Percentiles rank a stretch among this genome's conserved stretches.
phyloP scores from a whole-genome alignment of 2,797 vertebrate genomes.

The Oophaga sylvatica region DNA sequence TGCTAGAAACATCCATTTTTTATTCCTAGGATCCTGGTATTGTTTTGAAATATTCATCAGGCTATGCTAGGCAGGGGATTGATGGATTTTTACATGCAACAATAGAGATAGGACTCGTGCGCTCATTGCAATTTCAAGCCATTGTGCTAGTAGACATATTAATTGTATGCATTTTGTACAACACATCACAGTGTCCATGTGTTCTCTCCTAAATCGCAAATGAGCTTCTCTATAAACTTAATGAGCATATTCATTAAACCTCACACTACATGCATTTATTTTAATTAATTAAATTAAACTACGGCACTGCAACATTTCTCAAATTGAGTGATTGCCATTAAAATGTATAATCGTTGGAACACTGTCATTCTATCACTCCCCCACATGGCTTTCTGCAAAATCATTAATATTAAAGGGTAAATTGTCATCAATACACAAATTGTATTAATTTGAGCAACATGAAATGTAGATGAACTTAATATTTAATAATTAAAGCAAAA shows the following conservation, averaged over 20 bases:
- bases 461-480: background rate
- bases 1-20: slow-evolving; percentile 53
- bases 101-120: slow-evolving; percentile 40
- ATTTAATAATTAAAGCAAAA: background rate
- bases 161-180: slow-evolving; percentile 55
- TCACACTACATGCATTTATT: slow-evolving; percentile 49
- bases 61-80: slow-evolving; percentile 46
- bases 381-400: slow-evolving; percentile 36
- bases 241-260: slow-evolving; percentile 51
- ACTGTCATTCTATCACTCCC: slow-evolving; percentile 28
- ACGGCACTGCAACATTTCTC: slow-evolving; percentile 31
- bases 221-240: slow-evolving; percentile 58
- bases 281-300: slow-evolving; percentile 50
- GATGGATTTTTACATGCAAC: slow-evolving; percentile 53
- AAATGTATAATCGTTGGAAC: slow-evolving; percentile 30
- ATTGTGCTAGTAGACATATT: slow-evolving; percentile 51
- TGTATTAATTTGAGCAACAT: background rate
- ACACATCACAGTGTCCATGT: slow-evolving; percentile 49
- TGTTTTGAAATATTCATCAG: slow-evolving; percentile 58
- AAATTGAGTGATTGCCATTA: slow-evolving; percentile 37
- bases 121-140: slow-evolving; percentile 51
- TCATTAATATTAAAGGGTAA: slow-evolving; percentile 24
- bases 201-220: slow-evolving; percentile 45
- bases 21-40: slow-evolving; percentile 31
- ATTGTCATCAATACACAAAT: background rate